Percentiles rank a stretch among this genome's conserved stretches.
Conservation (phyloP, 2,797 vertebrate genomes). For the Parauchenoglanis ngamensis region DNA sequence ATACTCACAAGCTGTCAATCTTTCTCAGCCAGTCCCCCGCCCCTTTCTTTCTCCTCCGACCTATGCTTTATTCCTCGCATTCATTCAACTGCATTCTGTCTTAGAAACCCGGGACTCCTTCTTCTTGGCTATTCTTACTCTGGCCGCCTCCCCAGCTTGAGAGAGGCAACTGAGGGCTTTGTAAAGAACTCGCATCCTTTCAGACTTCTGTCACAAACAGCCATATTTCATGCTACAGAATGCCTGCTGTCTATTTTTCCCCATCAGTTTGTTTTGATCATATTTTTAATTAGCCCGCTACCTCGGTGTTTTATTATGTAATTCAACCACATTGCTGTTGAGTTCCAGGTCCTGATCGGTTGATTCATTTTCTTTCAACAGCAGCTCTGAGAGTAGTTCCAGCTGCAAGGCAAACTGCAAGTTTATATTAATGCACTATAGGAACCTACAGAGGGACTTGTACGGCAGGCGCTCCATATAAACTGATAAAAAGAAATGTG, state of each 20-base stretch:
- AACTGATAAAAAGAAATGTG: background rate
- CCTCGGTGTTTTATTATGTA: background rate
- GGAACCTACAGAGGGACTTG: background rate
- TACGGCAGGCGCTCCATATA: background rate
- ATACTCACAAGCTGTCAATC: slow-evolving; percentile 79
- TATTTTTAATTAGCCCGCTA: slow-evolving; percentile 67
- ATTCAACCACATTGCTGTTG: background rate
- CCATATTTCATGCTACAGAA: slow-evolving; percentile 70
- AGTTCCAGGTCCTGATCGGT: background rate
- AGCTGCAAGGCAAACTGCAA: background rate
- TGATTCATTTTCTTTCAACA: background rate
- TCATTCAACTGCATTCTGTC: slow-evolving; percentile 70
- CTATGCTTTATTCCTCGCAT: slow-evolving; percentile 55
- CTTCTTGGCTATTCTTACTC: slow-evolving; percentile 60
- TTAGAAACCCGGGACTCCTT: slow-evolving; percentile 48
- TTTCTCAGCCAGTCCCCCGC: slow-evolving; percentile 67
- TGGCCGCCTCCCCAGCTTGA: slow-evolving; percentile 73
- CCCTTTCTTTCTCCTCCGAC: slow-evolving; percentile 64
- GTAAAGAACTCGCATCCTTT: slow-evolving; percentile 71
- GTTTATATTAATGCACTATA: background rate
- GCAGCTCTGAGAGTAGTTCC: background rate
- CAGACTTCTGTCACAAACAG: slow-evolving; percentile 62
- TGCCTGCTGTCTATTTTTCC: slow-evolving; percentile 66
- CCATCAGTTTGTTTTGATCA: slow-evolving; percentile 73
- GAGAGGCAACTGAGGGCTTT: slow-evolving; percentile 74